Conservation (phyloP, 1,140 invertebrate genomes). For the Amphibalanus amphitrite region DNA sequence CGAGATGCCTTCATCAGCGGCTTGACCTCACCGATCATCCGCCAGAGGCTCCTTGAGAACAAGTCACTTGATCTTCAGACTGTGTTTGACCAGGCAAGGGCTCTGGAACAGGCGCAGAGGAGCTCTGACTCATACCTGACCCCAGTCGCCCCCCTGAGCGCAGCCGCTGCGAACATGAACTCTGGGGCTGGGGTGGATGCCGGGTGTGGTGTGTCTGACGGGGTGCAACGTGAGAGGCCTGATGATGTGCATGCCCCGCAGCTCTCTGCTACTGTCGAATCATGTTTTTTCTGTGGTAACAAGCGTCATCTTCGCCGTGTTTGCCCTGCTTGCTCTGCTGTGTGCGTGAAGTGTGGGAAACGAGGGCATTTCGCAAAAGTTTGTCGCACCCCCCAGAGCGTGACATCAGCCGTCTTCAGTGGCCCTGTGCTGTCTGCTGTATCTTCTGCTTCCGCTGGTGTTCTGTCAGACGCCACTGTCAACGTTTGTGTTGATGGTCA, state of each 20-base stretch:
- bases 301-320: not conserved
- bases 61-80: slow-evolving; percentile 8
- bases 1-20: slow-evolving; percentile 14
- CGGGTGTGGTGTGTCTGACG: not conserved
- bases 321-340: not conserved
- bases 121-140: not conserved
- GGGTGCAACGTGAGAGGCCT: not conserved
- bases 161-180: not conserved
- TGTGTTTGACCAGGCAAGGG: slow-evolving; percentile 11
- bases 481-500: not conserved
- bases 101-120: slow-evolving; percentile 8
- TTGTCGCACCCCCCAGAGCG: not conserved
- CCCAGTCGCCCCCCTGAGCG: not conserved
- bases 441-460: not conserved
- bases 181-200: not conserved
- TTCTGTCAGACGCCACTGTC: not conserved
- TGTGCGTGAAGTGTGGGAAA: not conserved
- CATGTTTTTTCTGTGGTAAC: not conserved
- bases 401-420: not conserved
- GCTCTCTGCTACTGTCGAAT: not conserved
- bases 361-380: not conserved
- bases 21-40: slow-evolving; percentile 7
- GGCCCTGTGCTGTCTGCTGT: not conserved
- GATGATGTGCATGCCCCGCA: not conserved
- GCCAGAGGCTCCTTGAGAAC: slow-evolving; percentile 12